Conservation (phyloP, 2,888 invertebrate species). For the Acronicta aceris region DNA sequence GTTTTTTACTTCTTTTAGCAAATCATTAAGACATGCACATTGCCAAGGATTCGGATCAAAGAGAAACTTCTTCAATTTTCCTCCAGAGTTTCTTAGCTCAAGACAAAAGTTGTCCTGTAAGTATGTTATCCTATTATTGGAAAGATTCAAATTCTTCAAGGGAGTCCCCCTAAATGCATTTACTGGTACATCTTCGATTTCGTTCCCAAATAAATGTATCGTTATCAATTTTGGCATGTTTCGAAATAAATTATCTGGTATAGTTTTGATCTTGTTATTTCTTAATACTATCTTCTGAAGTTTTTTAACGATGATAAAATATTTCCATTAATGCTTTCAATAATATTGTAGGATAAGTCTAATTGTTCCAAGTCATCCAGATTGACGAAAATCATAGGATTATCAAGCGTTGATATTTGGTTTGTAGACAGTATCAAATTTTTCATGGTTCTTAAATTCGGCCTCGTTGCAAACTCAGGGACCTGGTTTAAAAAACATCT, state of each 20-base stretch:
- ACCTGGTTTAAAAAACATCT: slow-evolving; percentile 64
- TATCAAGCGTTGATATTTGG: slow-evolving; percentile 68
- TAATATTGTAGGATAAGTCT: slow-evolving; percentile 71
- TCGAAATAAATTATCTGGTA: slow-evolving; percentile 72
- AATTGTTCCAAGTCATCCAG: slow-evolving; percentile 71
- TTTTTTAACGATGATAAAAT: slow-evolving; percentile 71
- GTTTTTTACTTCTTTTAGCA: slow-evolving; percentile 74
- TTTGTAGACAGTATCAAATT: slow-evolving; percentile 72
- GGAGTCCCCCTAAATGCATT: slow-evolving; percentile 72
- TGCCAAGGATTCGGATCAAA: slow-evolving; percentile 84
- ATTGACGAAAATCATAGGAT: slow-evolving; percentile 46
- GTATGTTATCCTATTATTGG: slow-evolving; percentile 76
- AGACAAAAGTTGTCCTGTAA: slow-evolving; percentile 77
- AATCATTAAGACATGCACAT: slow-evolving; percentile 75
- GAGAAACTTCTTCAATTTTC: slow-evolving; percentile 70
- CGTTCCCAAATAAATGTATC: slow-evolving; percentile 75
- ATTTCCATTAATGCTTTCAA: slow-evolving; percentile 68
- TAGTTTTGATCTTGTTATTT: slow-evolving; percentile 68
- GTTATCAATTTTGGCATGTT: slow-evolving; percentile 67
- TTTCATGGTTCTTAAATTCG: slow-evolving; percentile 72
- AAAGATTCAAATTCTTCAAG: slow-evolving; percentile 74
- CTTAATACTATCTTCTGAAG: slow-evolving; percentile 70
- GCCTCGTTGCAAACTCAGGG: slow-evolving; percentile 67
- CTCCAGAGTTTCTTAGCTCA: slow-evolving; percentile 75
- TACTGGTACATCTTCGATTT: slow-evolving; percentile 70